These are phyloP conservation scores for Norana najaformis DNA, from an alignment of 2,888 invertebrate species.

Conservation along the genomic window DNA sequence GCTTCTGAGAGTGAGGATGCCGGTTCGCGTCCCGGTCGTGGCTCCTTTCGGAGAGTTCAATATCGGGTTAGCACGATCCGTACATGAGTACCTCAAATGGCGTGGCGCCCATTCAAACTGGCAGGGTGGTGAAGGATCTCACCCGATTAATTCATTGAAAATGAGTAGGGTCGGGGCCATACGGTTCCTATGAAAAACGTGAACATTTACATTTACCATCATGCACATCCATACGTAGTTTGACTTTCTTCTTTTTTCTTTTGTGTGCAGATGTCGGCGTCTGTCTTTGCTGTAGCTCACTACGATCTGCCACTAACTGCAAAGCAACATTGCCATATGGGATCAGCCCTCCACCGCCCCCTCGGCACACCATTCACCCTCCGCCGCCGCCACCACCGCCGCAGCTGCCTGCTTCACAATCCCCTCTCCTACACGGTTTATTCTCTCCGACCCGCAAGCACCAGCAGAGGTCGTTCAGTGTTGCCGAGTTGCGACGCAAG, in stretches of 20 bases:
- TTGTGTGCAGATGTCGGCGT: neutral
- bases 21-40: too few relatives aligned
- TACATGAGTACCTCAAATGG: too few relatives aligned
- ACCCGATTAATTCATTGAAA: too few relatives aligned
- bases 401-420: conserved; percentile 22
- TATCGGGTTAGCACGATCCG: too few relatives aligned
- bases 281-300: conserved; percentile 4
- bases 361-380: conserved; percentile 32
- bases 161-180: too few relatives aligned
- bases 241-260: neutral
- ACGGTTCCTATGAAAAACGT: too few relatives aligned
- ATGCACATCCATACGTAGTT: neutral
- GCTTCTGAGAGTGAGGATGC: too few relatives aligned
- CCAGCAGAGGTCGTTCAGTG: conserved; percentile 69
- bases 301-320: conserved; percentile 10
- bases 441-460: conserved; percentile 36
- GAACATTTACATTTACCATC: neutral
- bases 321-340: neutral
- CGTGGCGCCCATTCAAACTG: too few relatives aligned
- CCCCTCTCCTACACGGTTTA: conserved; percentile 28
- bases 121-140: too few relatives aligned
- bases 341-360: conserved; percentile 8
- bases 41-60: too few relatives aligned
- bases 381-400: conserved; percentile 26
- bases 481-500: conserved; percentile 86